These are phyloP conservation scores for Macrosoma leucophasiata DNA, from an alignment of 2,888 invertebrate species.

Conservation along the genomic window DNA sequence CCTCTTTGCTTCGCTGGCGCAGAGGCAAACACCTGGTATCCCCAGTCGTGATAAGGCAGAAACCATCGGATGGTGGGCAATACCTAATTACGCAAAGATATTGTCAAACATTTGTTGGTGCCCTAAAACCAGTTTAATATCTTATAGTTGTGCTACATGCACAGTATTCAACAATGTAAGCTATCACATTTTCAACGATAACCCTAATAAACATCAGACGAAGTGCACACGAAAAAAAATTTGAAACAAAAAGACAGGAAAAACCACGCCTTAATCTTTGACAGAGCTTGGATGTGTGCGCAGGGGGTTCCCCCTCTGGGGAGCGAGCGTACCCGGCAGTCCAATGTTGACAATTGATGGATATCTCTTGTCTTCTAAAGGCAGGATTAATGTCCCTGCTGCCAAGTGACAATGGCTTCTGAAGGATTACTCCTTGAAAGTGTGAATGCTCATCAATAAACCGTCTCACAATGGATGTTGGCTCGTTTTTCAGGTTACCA, in stretches of 20 bases:
- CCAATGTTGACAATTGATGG: slow-evolving; percentile 76
- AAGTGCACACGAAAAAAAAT: slow-evolving; percentile 9
- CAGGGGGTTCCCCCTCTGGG: slow-evolving; percentile 36
- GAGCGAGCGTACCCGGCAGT: slow-evolving; percentile 45
- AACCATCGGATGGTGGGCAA: no score
- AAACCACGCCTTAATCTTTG: slow-evolving; percentile 44
- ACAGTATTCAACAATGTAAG: no score
- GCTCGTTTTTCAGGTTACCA: no score
- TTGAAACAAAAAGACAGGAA: not conserved
- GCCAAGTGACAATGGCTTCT: slow-evolving; percentile 53
- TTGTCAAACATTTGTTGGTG: no score
- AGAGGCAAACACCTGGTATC: no score
- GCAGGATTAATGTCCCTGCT: slow-evolving; percentile 70
- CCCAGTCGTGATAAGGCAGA: no score
- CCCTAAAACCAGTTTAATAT: no score
- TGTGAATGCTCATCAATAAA: slow-evolving; percentile 31
- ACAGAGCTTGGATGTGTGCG: slow-evolving; percentile 45
- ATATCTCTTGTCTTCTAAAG: slow-evolving; percentile 72
- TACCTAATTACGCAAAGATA: no score
- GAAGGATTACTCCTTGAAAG: slow-evolving; percentile 53
- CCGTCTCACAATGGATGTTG: slow-evolving; percentile 25
- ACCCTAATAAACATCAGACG: not conserved
- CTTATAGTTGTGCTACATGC: no score
- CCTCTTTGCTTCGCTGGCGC: no score
- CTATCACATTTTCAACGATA: no score